A percentile compares a stretch with the other conserved stretches of the same genome.
Evolutionary conservation across 2,888 invertebrate genomes (phyloP).

Genomic region (Epiperipatus broadwayi): DNA sequence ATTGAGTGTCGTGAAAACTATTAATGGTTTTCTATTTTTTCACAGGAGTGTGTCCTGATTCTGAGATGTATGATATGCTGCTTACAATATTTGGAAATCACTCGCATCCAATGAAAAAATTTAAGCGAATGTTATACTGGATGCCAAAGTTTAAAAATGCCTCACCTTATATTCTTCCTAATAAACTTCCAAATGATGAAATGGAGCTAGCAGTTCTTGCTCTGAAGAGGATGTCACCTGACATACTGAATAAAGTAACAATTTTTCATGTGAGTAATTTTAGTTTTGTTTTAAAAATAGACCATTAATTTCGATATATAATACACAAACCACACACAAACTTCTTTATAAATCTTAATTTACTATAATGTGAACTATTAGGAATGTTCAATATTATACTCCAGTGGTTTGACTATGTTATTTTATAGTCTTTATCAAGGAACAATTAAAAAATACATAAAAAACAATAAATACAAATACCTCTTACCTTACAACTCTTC

Average conservation of each 20-base stretch:
- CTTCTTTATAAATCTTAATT: too few relatives aligned
- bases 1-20: neutral
- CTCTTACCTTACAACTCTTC: too few relatives aligned
- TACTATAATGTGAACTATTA: too few relatives aligned
- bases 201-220: slow-evolving; percentile 61
- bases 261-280: slow-evolving; percentile 45
- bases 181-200: slow-evolving; percentile 52
- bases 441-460: too few relatives aligned
- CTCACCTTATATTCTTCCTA: slow-evolving; percentile 65
- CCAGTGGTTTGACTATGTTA: too few relatives aligned
- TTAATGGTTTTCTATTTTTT: too few relatives aligned
- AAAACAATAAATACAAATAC: too few relatives aligned
- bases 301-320: too few relatives aligned
- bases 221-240: slow-evolving; percentile 62
- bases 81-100: slow-evolving; percentile 59
- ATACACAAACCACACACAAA: too few relatives aligned
- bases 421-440: too few relatives aligned
- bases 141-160: slow-evolving; percentile 74
- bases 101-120: slow-evolving; percentile 37
- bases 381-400: too few relatives aligned
- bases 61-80: slow-evolving; percentile 62
- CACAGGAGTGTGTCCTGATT: slow-evolving; percentile 79
- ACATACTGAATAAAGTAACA: slow-evolving; percentile 45
- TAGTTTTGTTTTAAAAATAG: too few relatives aligned
- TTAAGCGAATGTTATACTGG: slow-evolving; percentile 40